Evolutionary conservation across 92 coral and sea anemone genomes (phyloP).

Genomic region (Pocillopora meandrina): DNA sequence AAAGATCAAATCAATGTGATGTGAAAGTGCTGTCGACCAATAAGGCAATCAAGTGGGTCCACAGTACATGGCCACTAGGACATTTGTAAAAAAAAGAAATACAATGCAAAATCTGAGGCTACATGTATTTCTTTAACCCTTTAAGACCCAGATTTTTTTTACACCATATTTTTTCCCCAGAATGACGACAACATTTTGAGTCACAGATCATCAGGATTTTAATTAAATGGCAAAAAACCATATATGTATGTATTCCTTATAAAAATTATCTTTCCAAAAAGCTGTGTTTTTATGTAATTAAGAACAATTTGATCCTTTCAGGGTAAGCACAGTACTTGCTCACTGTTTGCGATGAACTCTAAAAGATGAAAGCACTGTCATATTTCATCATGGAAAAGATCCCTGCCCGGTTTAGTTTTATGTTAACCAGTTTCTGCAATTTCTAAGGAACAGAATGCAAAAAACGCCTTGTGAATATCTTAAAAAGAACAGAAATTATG

Average conservation of each 20-base stretch:
- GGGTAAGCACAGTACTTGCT: neutral
- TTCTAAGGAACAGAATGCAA: constrained; percentile 1
- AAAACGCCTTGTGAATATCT: neutral
- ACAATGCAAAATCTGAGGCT: too few species aligned
- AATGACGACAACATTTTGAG: constrained; percentile 1
- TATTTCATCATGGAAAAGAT: constrained; percentile 3
- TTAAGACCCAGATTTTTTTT: neutral
- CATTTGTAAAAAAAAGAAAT: too few species aligned
- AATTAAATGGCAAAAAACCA: neutral
- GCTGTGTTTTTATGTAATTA: neutral
- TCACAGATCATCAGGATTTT: neutral
- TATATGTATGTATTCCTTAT: neutral
- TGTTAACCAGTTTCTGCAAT: neutral
- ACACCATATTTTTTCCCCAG: neutral
- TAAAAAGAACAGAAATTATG: neutral
- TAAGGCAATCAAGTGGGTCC: too few species aligned
- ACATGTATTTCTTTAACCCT: too few species aligned
- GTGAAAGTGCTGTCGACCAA: too few species aligned
- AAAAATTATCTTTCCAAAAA: neutral
- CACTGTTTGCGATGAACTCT: neutral
- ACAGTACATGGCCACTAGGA: too few species aligned
- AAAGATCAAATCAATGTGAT: too few species aligned
- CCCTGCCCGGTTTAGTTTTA: neutral
- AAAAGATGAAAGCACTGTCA: neutral
- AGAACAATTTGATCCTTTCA: neutral